A percentile compares a stretch with the other conserved stretches of the same genome.
These are phyloP conservation scores for Drosophila rufa DNA, from an alignment of 1,140 invertebrate genomes.

Conservation along the genomic window DNA sequence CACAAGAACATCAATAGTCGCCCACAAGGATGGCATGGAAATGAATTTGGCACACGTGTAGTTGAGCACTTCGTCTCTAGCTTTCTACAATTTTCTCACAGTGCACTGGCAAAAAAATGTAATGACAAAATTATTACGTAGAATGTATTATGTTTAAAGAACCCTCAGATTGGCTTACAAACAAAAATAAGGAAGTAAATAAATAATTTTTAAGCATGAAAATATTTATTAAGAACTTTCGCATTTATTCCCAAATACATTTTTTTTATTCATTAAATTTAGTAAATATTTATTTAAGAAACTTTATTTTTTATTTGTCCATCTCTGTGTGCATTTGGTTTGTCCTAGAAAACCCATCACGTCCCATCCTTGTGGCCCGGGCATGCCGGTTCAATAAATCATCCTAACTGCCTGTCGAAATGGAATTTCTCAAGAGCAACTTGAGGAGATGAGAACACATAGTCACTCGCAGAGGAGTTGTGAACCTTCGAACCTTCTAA, in stretches of 20 bases:
- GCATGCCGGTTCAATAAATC: slow-evolving; percentile 75
- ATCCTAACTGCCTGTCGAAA: slow-evolving; percentile 77
- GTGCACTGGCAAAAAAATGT: neutral
- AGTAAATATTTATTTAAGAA: too few relatives aligned
- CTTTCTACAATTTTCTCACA: slow-evolving; percentile 19
- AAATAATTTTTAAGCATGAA: neutral
- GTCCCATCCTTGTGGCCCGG: neutral
- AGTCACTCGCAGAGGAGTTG: neutral
- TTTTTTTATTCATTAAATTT: too few relatives aligned
- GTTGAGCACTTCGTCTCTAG: slow-evolving; percentile 69
- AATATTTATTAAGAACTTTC: neutral
- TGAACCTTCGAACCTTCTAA: slow-evolving; percentile 41
- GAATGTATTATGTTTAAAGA: too few relatives aligned
- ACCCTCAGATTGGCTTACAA: too few relatives aligned
- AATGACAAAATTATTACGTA: neutral
- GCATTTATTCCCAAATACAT: too few relatives aligned
- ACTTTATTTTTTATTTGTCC: neutral
- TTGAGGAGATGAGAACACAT: slow-evolving; percentile 26
- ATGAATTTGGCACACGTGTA: slow-evolving; percentile 83
- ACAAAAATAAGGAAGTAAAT: too few relatives aligned
- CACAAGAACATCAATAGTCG: slow-evolving; percentile 60
- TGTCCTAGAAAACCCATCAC: slow-evolving; percentile 13
- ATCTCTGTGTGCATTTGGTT: slow-evolving; percentile 38
- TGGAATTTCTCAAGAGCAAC: slow-evolving; percentile 64
- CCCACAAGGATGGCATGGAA: slow-evolving; percentile 67